Evolutionary conservation across 2,113 vertebrate species (phyloP).

Genomic region (Varanus komodoensis): DNA sequence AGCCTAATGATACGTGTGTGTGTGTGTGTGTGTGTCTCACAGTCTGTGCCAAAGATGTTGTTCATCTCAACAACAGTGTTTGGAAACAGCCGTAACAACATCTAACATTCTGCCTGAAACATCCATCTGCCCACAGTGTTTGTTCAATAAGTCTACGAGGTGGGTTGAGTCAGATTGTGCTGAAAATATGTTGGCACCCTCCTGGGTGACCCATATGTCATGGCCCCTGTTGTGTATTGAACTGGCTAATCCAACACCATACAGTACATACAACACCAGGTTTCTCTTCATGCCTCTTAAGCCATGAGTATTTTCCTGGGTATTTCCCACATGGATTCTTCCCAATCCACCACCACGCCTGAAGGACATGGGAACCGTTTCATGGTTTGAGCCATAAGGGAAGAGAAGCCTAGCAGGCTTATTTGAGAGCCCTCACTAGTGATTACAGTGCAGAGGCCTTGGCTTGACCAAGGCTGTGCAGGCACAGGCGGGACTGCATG

Average conservation of each 20-base stretch:
- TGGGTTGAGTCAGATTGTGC: not conserved
- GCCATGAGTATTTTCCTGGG: not conserved
- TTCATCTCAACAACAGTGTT: not conserved
- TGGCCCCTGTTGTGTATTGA: not conserved
- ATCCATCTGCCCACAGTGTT: not conserved
- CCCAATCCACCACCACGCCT: not conserved
- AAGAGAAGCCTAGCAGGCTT: not conserved
- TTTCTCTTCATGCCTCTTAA: not conserved
- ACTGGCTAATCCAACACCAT: no score
- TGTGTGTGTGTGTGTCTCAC: not conserved
- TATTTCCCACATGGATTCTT: not conserved
- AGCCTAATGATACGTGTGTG: not conserved
- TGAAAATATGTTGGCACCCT: not conserved
- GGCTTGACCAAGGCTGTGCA: not conserved
- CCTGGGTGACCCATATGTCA: not conserved
- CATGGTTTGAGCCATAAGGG: not conserved
- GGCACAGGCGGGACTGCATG: not conserved
- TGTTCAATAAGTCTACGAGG: not conserved
- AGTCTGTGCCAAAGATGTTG: not conserved
- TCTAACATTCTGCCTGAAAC: not conserved
- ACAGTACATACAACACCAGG: not conserved
- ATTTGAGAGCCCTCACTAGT: not conserved
- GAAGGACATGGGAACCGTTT: not conserved
- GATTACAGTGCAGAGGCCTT: not conserved
- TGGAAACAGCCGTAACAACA: not conserved